Evolutionary conservation across 2,888 invertebrate species (phyloP), one percentile per base, ranked within the genome.

Genomic region (Calameuta idolon): DNA sequence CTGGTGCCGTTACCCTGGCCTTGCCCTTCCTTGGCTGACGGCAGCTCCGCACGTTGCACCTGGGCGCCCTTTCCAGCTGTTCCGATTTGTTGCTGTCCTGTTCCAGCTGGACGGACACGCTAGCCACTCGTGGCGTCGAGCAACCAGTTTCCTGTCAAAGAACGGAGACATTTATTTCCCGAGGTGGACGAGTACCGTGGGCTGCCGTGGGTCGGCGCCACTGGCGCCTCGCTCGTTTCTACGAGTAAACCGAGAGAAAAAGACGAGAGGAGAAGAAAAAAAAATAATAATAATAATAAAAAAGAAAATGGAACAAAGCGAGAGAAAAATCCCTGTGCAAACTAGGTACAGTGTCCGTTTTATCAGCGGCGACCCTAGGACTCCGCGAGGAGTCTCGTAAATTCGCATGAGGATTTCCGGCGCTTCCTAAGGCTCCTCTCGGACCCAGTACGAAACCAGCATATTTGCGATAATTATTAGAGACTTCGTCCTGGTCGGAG

Each of bases 31-130:
- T 85, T 40, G 88, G 81, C 55, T 87, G 87, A 69, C 88, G 86
- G 84, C 90, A 89, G 79, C 86, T 86, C 37, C 90, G 86, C 76
- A 89, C 88, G 76, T 83, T 89, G 82, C 90, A 90, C 37, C 90
- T 88, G 11, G 89, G 89, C 37, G 87, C 77, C 80, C 89, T 84
- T 75, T 88, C 86, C 81, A 90, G 83, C 85, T 90, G 90, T 79
- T 90, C 90, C 69, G 90, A 91, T 87, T 90, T 90, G 88, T 90
- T 91, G 86, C 88, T 90, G 85, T 91, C 90, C 82, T 91, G 90
- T 78, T 90, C 90, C 74, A 90, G 87, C 76, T 89, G 90, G 73
- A 90, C 90, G 75, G 90, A 89, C 76, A 91, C 90, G 76, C 90
- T 89, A 69, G 90, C 90, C 78, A 90, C 88, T 73, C 89, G 87